Evolutionary conservation across 2,888 invertebrate species (phyloP), one percentile per base, ranked within the genome.

Genomic region (Drosophila macrospina): DNA sequence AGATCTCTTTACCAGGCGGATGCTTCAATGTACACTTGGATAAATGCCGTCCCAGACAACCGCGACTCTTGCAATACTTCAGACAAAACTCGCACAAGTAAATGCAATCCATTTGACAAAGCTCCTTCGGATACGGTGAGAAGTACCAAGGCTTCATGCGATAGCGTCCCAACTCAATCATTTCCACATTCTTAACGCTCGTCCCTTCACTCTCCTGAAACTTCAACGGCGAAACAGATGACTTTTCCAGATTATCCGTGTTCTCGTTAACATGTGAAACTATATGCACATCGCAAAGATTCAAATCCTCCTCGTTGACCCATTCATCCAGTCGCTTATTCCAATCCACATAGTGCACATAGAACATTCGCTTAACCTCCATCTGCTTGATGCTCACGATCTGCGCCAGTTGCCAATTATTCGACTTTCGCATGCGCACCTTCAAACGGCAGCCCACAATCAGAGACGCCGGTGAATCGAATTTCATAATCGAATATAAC

Each of bases 71-170:
- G 81, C 98, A 95, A 91, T 98, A 99, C 90, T 99, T 99, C 55
- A 99, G 94, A 93, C 99, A 99, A 92, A 98, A 99, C 94, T 99
- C 99, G 93, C 99, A 99, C 74, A 99, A 98, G 92, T 98, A 99
- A 84, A 99, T 98, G 92, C 98, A 98, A 1, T 95, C 93, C 83
- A 96, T 93, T 88, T 95, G 95, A 37, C 97, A 96, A 93, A 97
- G 95, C 93, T 97, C 97, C 95, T 98, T 97, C 10, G 99, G 99
- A 91, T 99, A 99, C 0, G 99, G 99, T 26, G 99, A 98, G 92
- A 99, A 99, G 93, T 99, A 99, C 99, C 99, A 99, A 0, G 99
- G 99, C 88, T 98, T 96, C 83, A 99, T 99, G 82, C 98, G 94
- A 92, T 98, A 96, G 75, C 94, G 93, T 11, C 99, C 99, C 69